Base-by-base conservation (phyloP, 2,797 vertebrate species). In the Chromis chromis region DNA sequence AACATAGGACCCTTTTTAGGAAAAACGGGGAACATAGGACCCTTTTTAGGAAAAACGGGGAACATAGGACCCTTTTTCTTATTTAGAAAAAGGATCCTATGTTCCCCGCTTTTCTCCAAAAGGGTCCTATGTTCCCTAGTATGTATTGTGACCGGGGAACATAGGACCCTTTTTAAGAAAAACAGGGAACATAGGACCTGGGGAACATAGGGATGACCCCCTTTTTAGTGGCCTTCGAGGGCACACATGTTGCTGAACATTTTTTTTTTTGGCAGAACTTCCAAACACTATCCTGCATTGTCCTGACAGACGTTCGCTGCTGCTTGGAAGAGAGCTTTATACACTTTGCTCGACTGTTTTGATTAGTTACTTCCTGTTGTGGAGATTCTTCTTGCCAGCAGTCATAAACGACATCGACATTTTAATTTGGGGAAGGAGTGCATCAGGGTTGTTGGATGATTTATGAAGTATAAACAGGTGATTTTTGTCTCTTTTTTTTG, bases 311-410 rank as follows among this genome's bases (percentile, higher is more conserved):
- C 11, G 11, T 70, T 54, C 46, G 10, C 69, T 72, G 27, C 36
- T 56, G 31, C 60, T 73, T 55, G 42, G 22, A 71, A 21, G 46
- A 58, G 17, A 16, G 28, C 24, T 78, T 68, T 19, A 44, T 9
- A 39, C 50, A 49, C 19, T 66, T 70, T 44, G 39, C 62, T 62
- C 48, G 33, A 6, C 4, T 28, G 24, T 59, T 78, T 55, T 76
- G 65, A 65, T 78, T 60, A 65, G 66, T 69, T 36, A 74, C 76
- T 79, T 84, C 81, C 82, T 79, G 59, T 27, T 73, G 44, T 65
- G 53, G 27, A 58, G 49, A 65, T 49, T 79, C 73, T 75, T 61
- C 61, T 28, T 78, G 69, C 59, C 67, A 65, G 65, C 19, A 36
- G n/a, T 61, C 56, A 61, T 11, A 57, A 12, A 52, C 21, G 46